Evolutionary conservation across 2,113 vertebrate species (phyloP), one percentile per base, ranked within the genome.

Genomic region (Raphicerus campestris): DNA sequence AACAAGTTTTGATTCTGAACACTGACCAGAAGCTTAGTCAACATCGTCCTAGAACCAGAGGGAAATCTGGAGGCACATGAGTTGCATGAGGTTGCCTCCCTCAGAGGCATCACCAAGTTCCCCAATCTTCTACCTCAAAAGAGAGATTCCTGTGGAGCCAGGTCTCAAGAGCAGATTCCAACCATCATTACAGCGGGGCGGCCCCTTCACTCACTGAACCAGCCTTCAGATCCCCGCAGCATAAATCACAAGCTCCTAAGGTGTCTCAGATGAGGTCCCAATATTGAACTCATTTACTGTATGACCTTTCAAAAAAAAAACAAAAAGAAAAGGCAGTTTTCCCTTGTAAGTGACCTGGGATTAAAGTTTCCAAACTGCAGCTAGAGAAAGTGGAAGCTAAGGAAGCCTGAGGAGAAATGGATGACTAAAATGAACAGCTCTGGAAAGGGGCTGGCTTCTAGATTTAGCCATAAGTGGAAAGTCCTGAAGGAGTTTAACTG

Each of bases 291-390:
- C 39, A 61, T 80, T 91, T 66, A 94, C 26, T 73, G 8, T n/a
- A 22, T 60, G 49, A 96, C 91, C 94, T 97, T 96, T 92, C 58
- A 24, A 35, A 70, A 73, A 66, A 61, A 88, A 24, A 92, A 15
- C 16, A 24, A 60, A 95, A 92, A 77, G 24, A 19, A 94, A 94
- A 45, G 82, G 17, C 60, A 42, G 35, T 80, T 89, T 96, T 92
- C 60, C 17, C 82, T 91, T 35, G 55, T n/a, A 87, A 96, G 19
- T 93, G 70, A 86, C 30, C 77, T 84, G 45, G 42, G 49, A 91
- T 94, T 94, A 88, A 93, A 92, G 45, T 78, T 96, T 91, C 66
- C 61, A 95, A 92, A 97, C 66, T 20, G 20, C 35, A 91, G 24
- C 80, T 86, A 39, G 32, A 87, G 92, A 88, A 89, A n/a, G 7